Percentiles rank a stretch among this genome's conserved stretches.
These are phyloP conservation scores for Heteronetta atricapilla DNA, from an alignment of 2,113 vertebrate species.

Conservation along the genomic window DNA sequence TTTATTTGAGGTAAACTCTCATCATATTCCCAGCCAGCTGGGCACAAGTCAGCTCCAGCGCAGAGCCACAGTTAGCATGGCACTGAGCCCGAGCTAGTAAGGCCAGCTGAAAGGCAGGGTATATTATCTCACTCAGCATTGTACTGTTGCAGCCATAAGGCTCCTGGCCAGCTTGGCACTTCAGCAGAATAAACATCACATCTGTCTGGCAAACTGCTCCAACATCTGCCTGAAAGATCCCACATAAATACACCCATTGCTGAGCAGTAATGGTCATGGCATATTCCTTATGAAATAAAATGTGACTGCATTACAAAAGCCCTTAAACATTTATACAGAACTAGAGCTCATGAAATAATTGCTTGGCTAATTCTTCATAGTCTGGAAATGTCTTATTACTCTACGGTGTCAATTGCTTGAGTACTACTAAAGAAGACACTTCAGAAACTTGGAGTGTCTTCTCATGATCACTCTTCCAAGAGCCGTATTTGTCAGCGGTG, in stretches of 20 bases:
- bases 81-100: neutral
- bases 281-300: neutral
- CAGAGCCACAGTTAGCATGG: neutral
- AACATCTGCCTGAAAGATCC: slow-evolving; percentile 26
- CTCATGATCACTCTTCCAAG: neutral
- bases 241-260: neutral
- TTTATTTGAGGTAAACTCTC: neutral
- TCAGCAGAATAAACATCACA: neutral
- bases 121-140: neutral
- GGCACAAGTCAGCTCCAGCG: neutral
- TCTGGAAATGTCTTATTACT: neutral
- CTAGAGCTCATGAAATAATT: slow-evolving; percentile 36
- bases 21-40: neutral
- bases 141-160: neutral
- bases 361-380: slow-evolving; percentile 17
- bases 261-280: neutral
- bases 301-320: neutral
- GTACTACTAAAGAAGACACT: slow-evolving; percentile 1
- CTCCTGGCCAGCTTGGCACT: slow-evolving; percentile 32
- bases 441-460: slow-evolving; percentile 11
- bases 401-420: slow-evolving; percentile 11
- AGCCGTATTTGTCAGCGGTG: neutral
- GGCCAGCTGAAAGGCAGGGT: neutral
- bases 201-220: slow-evolving; percentile 23
- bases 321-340: slow-evolving; percentile 35